phyloP scores from a whole-genome alignment of 2,113 vertebrate species.

The Bufo bufo region DNA sequence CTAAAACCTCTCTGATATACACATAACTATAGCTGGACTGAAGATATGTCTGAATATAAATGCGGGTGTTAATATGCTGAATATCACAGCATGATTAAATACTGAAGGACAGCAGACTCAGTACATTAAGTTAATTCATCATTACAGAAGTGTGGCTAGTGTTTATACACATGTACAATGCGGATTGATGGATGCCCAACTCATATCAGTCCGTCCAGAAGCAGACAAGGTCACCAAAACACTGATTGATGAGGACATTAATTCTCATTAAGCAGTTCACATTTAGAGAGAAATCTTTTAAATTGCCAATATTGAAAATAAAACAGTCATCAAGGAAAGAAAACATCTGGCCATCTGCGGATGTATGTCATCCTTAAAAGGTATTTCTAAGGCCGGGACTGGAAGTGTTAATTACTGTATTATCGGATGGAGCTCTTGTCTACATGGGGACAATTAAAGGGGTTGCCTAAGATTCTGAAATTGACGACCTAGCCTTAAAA shows the following conservation, averaged over 20 bases:
- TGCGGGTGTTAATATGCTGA: slow-evolving; percentile 29
- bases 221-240: slow-evolving; percentile 44
- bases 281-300: slow-evolving; percentile 2
- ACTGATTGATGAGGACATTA: slow-evolving; percentile 17
- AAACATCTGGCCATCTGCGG: not conserved
- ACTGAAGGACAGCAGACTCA: slow-evolving; percentile 30
- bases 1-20: not conserved
- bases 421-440: not conserved
- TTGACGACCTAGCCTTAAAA: too few relatives aligned
- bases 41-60: slow-evolving; percentile 21
- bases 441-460: not conserved
- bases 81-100: slow-evolving; percentile 42
- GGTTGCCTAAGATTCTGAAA: not conserved
- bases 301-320: slow-evolving; percentile 1
- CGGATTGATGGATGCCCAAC: slow-evolving; percentile 17
- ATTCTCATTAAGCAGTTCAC: slow-evolving; percentile 16
- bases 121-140: slow-evolving; percentile 53
- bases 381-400: not conserved
- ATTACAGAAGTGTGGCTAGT: slow-evolving; percentile 17
- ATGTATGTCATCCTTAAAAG: not conserved
- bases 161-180: slow-evolving; percentile 50
- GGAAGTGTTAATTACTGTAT: not conserved
- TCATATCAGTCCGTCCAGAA: slow-evolving; percentile 22
- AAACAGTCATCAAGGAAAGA: not conserved
- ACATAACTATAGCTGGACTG: not conserved